phyloP scores from a whole-genome alignment of 2,797 vertebrate genomes.

The Adrianichthys oophorus region DNA sequence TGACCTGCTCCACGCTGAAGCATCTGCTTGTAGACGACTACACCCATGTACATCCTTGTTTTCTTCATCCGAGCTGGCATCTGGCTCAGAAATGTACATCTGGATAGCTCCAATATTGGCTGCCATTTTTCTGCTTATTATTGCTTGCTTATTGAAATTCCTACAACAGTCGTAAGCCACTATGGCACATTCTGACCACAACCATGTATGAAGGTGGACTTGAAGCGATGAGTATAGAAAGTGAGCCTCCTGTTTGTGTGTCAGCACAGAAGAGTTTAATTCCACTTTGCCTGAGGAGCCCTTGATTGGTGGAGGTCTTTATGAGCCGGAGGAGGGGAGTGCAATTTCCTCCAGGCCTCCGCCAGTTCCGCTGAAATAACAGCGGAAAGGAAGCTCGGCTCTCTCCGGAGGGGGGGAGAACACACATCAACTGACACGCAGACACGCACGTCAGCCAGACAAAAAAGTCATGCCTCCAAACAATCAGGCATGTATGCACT shows the following conservation, averaged over 20 bases:
- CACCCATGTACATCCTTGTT: too few species aligned
- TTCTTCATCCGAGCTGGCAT: too few species aligned
- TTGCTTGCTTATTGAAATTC: too few species aligned
- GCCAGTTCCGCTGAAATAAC: conserved; percentile 79
- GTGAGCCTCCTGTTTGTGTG: neutral
- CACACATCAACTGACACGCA: conserved; percentile 22
- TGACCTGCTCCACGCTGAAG: too few species aligned
- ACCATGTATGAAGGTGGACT: conserved; percentile 4
- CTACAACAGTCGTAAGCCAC: neutral
- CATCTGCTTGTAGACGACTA: too few species aligned
- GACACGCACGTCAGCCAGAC: conserved; percentile 24
- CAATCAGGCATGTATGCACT: conserved; percentile 29
- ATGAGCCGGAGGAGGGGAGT: conserved; percentile 81
- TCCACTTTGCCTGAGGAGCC: conserved; percentile 65
- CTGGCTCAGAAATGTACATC: too few species aligned
- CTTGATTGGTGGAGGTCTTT: conserved; percentile 83
- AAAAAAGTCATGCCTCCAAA: conserved; percentile 38
- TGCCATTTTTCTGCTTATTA: too few species aligned
- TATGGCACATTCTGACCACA: conserved; percentile 15
- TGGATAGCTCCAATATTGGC: too few species aligned
- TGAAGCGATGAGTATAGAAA: conserved; percentile 24
- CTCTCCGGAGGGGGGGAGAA: conserved; percentile 73
- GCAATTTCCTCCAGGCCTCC: conserved; percentile 85
- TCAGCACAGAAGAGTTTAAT: conserved; percentile 41
- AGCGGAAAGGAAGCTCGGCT: conserved; percentile 79